Evolutionary conservation across 2,888 invertebrate species (phyloP), one percentile per base, ranked within the genome.

Genomic region (Melolontha melolontha): DNA sequence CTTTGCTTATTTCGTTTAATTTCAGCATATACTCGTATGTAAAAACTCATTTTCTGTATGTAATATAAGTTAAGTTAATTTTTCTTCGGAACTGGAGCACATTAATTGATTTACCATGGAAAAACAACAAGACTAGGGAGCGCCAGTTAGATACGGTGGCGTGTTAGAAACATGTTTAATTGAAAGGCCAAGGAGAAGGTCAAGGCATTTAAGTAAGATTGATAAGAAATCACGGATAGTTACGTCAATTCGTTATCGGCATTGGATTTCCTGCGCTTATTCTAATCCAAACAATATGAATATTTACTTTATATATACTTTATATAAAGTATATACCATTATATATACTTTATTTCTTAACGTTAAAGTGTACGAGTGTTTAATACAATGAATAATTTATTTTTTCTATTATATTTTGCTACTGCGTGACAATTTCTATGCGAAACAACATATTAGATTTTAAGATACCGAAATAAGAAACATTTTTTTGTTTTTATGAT

Each of bases 131-230:
- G 29, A 57, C 27, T 42, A 62, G 59, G 54, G 59, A 16, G 47
- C 34, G 47, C 16, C 47, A 29, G 16, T 17, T 17, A 47, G 47
- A 62, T 34, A 47, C 34, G 16, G 14, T 62, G 29, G 59, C 59
- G 59, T 62, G 59, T 17, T 47, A 11, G 14, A 39, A 62, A 34
- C 34, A 12, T 47, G 17, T 62, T 62, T 47, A 47, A 62, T 57
- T 47, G 59, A 62, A 62, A 49, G 59, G 59, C 34, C 59, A 62
- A 47, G 59, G 59, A 39, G 29, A 17, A 54, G 54, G 40, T 54
- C 40, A n/a, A n/a, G 34, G 59, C 34, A 11, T 16, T 47, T 47
- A 62, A 8, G 34, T 7, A 17, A 62, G 47, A 62, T 62, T 62
- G 59, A 62, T 62, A 62, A 62, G 47, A 47, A 62, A 39, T 62